Conservation (phyloP, 2,797 vertebrate species). For the Parauchenoglanis ngamensis region DNA sequence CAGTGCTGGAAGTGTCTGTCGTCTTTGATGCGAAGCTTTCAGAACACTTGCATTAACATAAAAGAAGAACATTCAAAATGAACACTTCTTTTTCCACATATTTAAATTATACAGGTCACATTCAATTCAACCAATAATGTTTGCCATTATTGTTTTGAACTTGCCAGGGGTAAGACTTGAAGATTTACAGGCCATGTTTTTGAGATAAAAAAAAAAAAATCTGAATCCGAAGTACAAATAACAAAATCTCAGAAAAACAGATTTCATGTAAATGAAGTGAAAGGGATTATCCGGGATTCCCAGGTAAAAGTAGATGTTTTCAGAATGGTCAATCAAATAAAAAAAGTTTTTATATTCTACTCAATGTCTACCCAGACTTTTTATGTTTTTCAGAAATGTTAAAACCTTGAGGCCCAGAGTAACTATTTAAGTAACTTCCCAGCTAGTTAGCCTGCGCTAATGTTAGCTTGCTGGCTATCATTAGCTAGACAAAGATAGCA, state of each 20-base stretch:
- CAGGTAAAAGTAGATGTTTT: not conserved
- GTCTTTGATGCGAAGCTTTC: slow-evolving; percentile 35
- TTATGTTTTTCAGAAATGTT: not conserved
- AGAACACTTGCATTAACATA: not conserved
- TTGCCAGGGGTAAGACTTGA: not conserved
- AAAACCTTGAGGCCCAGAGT: not conserved
- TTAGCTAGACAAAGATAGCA: not conserved
- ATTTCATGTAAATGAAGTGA: not conserved
- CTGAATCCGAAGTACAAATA: not conserved
- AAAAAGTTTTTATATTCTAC: not conserved
- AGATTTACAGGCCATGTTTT: not conserved
- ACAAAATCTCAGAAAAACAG: not conserved
- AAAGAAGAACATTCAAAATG: slow-evolving; percentile 7
- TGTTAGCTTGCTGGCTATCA: not conserved
- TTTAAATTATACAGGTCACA: not conserved
- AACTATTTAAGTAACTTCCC: not conserved
- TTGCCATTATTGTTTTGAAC: not conserved
- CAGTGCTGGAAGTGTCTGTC: slow-evolving; percentile 7
- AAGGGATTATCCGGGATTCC: not conserved
- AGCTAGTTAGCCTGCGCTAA: not conserved
- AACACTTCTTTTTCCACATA: not conserved
- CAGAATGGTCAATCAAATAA: not conserved
- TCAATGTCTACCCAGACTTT: not conserved
- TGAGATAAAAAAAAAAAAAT: not conserved
- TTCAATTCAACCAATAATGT: not conserved